Percentiles rank a stretch among this genome's conserved stretches.
phyloP scores from a whole-genome alignment of 2,797 vertebrate genomes.

The Siniperca undulata region DNA sequence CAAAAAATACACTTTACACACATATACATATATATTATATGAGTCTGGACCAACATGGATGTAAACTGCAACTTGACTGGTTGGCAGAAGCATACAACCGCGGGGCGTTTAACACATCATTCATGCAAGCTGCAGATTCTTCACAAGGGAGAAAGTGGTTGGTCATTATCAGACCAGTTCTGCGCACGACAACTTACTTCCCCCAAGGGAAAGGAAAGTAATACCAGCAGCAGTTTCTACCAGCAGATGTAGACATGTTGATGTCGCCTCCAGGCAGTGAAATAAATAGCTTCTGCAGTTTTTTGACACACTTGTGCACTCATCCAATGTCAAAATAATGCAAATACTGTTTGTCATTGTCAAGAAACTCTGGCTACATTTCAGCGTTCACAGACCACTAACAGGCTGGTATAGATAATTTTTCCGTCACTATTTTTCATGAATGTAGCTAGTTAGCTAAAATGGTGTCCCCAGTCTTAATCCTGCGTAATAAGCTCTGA shows the following conservation, averaged over 20 bases:
- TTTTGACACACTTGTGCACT: constrained; percentile 11
- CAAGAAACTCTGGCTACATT: not conserved
- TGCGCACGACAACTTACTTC: not conserved
- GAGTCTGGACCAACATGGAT: no score
- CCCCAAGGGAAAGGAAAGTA: constrained; percentile 3
- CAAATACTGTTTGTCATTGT: constrained; percentile 16
- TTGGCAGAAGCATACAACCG: no score
- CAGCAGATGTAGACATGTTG: constrained; percentile 19
- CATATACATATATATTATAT: no score
- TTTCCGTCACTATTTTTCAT: not conserved
- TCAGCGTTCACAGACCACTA: not conserved
- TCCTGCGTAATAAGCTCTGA: not conserved
- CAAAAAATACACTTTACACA: no score
- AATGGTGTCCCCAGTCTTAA: not conserved
- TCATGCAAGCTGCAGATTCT: not conserved
- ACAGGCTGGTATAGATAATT: accelerated
- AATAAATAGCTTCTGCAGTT: constrained; percentile 14
- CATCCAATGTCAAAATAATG: constrained; percentile 13
- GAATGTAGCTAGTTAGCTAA: no score
- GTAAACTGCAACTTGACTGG: no score
- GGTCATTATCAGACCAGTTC: constrained; percentile 19
- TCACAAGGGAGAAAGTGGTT: not conserved
- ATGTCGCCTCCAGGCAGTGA: constrained; percentile 37
- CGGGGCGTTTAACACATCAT: not conserved
- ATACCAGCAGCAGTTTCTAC: constrained; percentile 3